These are phyloP conservation scores for Glyptemys insculpta DNA, from an alignment of 2,797 vertebrate species.

Conservation along the genomic window DNA sequence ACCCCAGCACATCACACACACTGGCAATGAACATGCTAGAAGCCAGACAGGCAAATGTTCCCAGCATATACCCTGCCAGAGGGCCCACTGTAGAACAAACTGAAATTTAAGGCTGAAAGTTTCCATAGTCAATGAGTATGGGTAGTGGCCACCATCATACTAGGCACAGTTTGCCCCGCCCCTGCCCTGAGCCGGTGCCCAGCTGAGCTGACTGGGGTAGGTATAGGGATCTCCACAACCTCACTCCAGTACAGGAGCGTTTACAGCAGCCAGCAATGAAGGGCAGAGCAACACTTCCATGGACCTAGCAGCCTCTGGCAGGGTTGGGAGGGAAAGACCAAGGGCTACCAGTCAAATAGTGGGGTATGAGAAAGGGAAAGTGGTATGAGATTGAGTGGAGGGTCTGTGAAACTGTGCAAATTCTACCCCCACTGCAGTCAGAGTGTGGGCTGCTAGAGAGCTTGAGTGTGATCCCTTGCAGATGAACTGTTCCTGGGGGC, in stretches of 20 bases:
- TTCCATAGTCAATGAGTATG: not conserved
- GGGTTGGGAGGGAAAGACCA: not conserved
- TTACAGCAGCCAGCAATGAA: not conserved
- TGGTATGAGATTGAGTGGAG: not conserved
- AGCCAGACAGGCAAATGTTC: not conserved
- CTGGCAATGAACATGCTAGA: not conserved
- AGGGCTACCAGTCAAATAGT: not conserved
- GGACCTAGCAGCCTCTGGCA: not conserved
- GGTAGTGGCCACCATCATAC: not conserved
- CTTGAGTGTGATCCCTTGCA: not conserved
- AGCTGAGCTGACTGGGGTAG: not conserved
- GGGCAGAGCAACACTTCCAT: not conserved
- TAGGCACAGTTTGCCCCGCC: not conserved
- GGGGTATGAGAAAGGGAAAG: not conserved
- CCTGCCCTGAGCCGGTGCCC: not conserved
- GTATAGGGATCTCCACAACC: not conserved
- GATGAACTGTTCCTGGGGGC: not conserved
- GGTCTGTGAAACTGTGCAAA: not conserved
- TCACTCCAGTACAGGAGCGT: not conserved
- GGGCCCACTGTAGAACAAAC: not conserved
- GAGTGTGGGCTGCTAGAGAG: not conserved
- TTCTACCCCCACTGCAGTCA: not conserved
- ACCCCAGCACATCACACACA: not conserved
- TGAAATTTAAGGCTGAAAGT: not conserved
- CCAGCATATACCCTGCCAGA: not conserved